Evolutionary conservation across 1,140 invertebrate genomes (phyloP), one percentile per base, ranked within the genome.

Genomic region (Drosophila busckii): DNA sequence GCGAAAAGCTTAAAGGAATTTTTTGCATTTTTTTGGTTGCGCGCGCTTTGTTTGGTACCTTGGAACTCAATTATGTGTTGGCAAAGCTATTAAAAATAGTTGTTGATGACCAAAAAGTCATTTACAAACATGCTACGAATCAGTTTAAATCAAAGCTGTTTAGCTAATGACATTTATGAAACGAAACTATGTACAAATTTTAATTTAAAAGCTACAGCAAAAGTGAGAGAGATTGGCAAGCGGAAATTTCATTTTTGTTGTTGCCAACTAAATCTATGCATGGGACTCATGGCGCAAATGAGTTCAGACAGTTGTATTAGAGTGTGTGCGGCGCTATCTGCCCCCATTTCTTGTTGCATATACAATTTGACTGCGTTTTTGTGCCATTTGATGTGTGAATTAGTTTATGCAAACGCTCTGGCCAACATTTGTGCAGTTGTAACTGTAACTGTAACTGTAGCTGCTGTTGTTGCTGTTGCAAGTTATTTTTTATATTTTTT

Each of bases 331-430:
- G 1, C 4, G n/a, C 3, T 12, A 8, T 7, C 8, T 15, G 20
- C 38, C 61, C 66, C 48, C 35, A 50, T 61, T 66, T 66, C 54
- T 48, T 55, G 65, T 65, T 55, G 42, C 66, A 44, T 66, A 54
- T 66, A 71, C 61, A 70, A 70, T 71, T 66, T 71, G 60, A 61
- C 46, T 66, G 64, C 22, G 68, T 70, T 70, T 70, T 71, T 70
- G 61, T 71, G 54, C 45, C 37, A 34, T 71, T 31, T 67, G 68
- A 71, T 58, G 42, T 75, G 60, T 37, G 44, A 66, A 65, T 68
- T 56, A 52, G 50, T 49, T 61, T 78, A 78, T 73, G 68, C 54
- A 69, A 68, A 73, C 53, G 45, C 52, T 50, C 54, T 26, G 34
- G 25, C n/a, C 41, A 26, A 37, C 54, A 32, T 52, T 59, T 32